These are phyloP conservation scores for Stratiomys singularior DNA, from an alignment of 2,888 invertebrate species.

Conservation along the genomic window DNA sequence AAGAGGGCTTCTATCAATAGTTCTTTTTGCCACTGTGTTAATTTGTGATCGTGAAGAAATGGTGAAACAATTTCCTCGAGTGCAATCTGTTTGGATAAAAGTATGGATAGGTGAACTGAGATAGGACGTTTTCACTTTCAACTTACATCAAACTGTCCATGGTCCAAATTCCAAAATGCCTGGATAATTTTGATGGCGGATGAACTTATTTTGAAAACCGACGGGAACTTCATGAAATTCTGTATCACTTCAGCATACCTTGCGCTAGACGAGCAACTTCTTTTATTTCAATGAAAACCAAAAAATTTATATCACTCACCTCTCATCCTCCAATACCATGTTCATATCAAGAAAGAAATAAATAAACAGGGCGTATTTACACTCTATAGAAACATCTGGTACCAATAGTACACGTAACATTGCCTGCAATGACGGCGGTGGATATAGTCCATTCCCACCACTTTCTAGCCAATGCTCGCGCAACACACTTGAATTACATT, in stretches of 20 bases:
- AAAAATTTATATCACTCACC: conserved; percentile 58
- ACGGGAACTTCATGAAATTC: conserved; percentile 81
- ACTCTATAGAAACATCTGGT: conserved; percentile 72
- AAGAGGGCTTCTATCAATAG: conserved; percentile 60
- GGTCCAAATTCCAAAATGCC: conserved; percentile 91
- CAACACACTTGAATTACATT: conserved; percentile 69
- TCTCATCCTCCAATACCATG: conserved; percentile 73
- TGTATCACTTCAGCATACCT: conserved; percentile 74
- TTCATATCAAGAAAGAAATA: conserved; percentile 86
- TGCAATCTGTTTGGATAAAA: conserved; percentile 55
- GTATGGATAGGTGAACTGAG: background rate
- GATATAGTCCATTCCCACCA: conserved; percentile 76
- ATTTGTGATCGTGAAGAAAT: conserved; percentile 56
- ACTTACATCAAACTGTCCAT: conserved; percentile 81
- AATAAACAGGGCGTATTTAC: conserved; percentile 82
- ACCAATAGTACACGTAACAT: conserved; percentile 79
- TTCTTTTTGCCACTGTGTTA: conserved; percentile 61
- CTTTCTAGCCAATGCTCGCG: conserved; percentile 75
- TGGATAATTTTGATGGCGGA: conserved; percentile 82
- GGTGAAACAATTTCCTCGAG: conserved; percentile 61
- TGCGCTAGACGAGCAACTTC: conserved; percentile 38
- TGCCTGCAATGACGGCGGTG: conserved; percentile 84
- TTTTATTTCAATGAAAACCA: conserved; percentile 23
- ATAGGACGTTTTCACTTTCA: background rate
- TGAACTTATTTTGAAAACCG: conserved; percentile 79